phyloP scores from a whole-genome alignment of 2,888 invertebrate genomes.

The Pandemis cinnamomeana region DNA sequence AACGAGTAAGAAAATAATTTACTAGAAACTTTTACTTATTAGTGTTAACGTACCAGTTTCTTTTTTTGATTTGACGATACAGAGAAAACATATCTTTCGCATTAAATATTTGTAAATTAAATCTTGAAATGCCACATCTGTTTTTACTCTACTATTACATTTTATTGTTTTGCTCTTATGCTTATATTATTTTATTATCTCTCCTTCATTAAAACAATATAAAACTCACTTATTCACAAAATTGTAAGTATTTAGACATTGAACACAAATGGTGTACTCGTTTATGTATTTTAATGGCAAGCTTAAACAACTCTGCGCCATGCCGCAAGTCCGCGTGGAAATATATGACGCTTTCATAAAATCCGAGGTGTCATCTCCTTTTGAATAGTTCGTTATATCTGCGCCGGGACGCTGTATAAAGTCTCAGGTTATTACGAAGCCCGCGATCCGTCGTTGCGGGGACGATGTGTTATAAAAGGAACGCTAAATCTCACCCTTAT shows the following conservation, averaged over 20 bases:
- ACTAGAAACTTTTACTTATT: too few species aligned
- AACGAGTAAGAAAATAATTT: too few species aligned
- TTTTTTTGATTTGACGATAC: too few species aligned
- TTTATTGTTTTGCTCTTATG: too few species aligned
- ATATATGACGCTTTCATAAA: constrained; percentile 66
- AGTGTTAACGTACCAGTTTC: too few species aligned
- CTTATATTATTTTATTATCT: too few species aligned
- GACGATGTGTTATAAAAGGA: constrained; percentile 60
- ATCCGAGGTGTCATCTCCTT: constrained; percentile 74
- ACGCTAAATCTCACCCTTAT: constrained; percentile 68
- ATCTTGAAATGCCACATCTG: too few species aligned
- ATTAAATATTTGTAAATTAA: too few species aligned
- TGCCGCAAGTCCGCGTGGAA: constrained; percentile 24
- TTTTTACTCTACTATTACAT: too few species aligned
- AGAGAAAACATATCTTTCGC: too few species aligned
- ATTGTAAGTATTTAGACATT: background rate
- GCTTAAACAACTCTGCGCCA: constrained; percentile 19
- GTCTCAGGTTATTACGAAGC: constrained; percentile 64
- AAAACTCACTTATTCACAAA: too few species aligned
- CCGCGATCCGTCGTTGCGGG: constrained; percentile 49
- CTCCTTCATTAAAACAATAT: too few species aligned
- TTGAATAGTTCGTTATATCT: constrained; percentile 75
- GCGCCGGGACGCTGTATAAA: constrained; percentile 57
- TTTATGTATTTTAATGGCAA: constrained; percentile 28
- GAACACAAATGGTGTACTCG: background rate